Evolutionary conservation across 2,113 vertebrate species (phyloP).

Genomic region (Ciconia boyciana): DNA sequence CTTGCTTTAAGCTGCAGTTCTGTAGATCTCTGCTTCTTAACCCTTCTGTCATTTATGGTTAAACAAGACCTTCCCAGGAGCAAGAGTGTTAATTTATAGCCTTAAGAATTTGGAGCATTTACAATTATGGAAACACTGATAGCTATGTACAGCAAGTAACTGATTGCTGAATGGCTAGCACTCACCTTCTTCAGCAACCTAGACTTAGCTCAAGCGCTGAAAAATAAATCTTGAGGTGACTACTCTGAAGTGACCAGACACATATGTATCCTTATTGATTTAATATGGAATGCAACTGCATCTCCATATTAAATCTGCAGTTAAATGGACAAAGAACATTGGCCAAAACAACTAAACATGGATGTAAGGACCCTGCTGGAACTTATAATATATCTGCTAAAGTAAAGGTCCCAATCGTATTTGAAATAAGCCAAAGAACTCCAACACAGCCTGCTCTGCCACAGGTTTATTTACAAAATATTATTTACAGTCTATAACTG

Average conservation of each 20-base stretch:
- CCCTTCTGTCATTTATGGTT: neutral
- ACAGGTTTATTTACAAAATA: conserved; percentile 70
- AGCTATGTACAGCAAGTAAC: neutral
- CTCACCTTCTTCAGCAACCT: neutral
- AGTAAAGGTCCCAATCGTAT: neutral
- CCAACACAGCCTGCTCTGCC: neutral
- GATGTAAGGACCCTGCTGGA: neutral
- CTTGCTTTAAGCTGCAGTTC: neutral
- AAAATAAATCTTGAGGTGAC: neutral
- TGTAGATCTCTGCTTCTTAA: neutral
- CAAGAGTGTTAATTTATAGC: neutral
- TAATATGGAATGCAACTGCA: neutral
- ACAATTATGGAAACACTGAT: neutral
- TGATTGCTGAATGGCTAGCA: neutral
- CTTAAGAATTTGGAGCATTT: neutral
- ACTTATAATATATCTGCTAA: neutral
- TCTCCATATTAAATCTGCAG: neutral
- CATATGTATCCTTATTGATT: neutral
- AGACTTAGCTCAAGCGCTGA: neutral
- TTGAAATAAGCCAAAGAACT: neutral
- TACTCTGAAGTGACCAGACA: neutral
- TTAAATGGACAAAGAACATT: neutral
- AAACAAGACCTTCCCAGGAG: neutral
- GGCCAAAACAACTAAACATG: neutral
- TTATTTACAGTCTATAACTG: conserved; percentile 44